Base-by-base conservation (phyloP, 2,888 invertebrate genomes). In the Galeruca laticollis region DNA sequence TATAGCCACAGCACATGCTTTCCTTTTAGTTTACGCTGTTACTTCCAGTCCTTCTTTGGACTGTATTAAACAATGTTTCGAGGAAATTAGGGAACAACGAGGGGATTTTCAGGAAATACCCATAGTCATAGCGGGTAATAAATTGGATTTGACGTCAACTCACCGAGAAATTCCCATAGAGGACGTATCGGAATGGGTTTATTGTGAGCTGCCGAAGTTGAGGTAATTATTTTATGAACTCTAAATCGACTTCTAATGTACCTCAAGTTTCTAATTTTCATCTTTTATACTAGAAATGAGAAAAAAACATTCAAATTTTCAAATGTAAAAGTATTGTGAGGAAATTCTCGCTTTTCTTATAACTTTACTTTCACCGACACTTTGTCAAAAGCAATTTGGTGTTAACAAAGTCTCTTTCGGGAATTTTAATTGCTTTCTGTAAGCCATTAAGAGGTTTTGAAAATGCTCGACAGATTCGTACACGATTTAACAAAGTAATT, bases 1-100 rank as follows among this genome's bases (percentile, higher is more conserved):
- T 80, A 94, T 96, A 79, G 93, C 94, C 47, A 95, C 93, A 2
- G 95, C 95, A 43, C 93, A 95, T 84, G 96, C 95, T 65, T 96
- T 96, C 83, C 89, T 96, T 66, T 87, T 96, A 70, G 95, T 96
- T 20, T 96, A 95, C 84, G 91, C 93, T 61, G 90, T 93, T 56
- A 93, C 94, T 60, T 92, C 93, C 62, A 88, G 89, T 69, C 88
- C 91, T 60, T 93, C 93, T 68, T 93, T 94, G 82, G 90, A 89
- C 74, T 89, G 89, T 80, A 89, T 94, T 71, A 92, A 93, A 81
- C 89, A 90, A 77, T 92, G 92, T 82, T 92, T 93, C 81, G 92
- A 93, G 82, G 95, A 96, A 86, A 93, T 96, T 73, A 88, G 93
- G 75, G 94, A 95, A 79, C 92, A 93, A 81, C 87, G 95, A 64